phyloP scores from a whole-genome alignment of 2,113 vertebrate genomes.

The Cichladusa arquata region DNA sequence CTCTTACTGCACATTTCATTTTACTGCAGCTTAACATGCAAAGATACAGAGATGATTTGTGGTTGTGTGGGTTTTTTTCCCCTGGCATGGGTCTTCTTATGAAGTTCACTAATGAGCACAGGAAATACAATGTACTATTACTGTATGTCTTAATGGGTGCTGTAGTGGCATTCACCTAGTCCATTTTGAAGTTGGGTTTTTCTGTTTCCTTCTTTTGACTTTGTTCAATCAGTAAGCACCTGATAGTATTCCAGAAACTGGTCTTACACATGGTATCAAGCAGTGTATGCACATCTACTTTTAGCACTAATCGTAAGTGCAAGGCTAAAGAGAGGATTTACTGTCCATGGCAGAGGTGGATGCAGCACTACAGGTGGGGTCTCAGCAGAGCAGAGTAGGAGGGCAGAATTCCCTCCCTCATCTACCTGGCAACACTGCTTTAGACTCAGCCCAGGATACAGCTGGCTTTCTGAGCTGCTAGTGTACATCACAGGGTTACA shows the following conservation, averaged over 20 bases:
- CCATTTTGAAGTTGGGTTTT: not conserved
- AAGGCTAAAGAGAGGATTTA: not conserved
- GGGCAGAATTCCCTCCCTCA: not conserved
- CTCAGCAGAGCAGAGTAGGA: not conserved
- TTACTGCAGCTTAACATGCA: not conserved
- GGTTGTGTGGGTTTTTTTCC: not conserved
- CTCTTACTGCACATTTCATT: not conserved
- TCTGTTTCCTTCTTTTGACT: not conserved
- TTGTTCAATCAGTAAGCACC: not conserved
- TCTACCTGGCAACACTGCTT: not conserved
- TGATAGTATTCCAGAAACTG: not conserved
- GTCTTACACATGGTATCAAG: rapidly evolving
- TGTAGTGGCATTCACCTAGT: not conserved
- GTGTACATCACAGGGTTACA: rapidly evolving
- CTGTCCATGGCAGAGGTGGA: not conserved
- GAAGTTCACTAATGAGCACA: slow-evolving; percentile 36
- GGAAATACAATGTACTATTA: slow-evolving; percentile 28
- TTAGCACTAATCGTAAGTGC: not conserved
- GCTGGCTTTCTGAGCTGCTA: not conserved
- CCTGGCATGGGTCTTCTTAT: not conserved
- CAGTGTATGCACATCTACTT: not conserved
- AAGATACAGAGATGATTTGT: slow-evolving; percentile 2
- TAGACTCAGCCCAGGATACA: not conserved
- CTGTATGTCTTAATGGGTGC: not conserved
- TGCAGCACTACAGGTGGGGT: not conserved